Conservation (phyloP, 1,140 invertebrate genomes). For the Drosophila kanapiae region DNA sequence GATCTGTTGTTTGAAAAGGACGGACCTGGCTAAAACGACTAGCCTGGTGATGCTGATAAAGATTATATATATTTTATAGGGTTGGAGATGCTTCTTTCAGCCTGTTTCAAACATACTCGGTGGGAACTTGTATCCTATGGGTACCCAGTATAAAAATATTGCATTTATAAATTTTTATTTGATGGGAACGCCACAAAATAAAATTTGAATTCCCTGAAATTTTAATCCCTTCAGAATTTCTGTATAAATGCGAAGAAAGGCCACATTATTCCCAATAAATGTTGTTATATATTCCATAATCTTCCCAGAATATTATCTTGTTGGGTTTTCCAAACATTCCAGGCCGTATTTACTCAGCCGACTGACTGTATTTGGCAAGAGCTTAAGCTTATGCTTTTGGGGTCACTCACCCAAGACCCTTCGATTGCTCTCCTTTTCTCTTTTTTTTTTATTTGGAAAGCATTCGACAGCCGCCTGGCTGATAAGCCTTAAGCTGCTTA, state of each 20-base stretch:
- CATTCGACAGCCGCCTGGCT: conserved; percentile 47
- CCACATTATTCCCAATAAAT: neutral
- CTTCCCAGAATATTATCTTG: neutral
- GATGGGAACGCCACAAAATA: too few species aligned
- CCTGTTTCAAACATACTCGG: too few species aligned
- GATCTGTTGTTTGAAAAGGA: too few species aligned
- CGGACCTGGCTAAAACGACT: too few species aligned
- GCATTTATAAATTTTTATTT: neutral
- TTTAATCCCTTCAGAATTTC: neutral
- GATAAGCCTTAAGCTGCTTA: conserved; percentile 83
- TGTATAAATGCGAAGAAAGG: neutral
- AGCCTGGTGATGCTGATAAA: too few species aligned
- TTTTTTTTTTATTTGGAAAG: conserved; percentile 12
- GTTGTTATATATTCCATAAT: conserved; percentile 4
- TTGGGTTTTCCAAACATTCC: conserved; percentile 8
- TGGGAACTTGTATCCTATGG: too few species aligned
- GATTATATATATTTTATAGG: too few species aligned
- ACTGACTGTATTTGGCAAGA: conserved; percentile 18
- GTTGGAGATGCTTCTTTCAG: too few species aligned
- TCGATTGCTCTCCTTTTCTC: conserved; percentile 37
- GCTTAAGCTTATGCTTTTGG: conserved; percentile 23
- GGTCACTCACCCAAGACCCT: conserved; percentile 60
- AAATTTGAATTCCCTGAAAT: neutral
- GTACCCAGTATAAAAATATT: neutral
- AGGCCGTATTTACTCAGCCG: conserved; percentile 12